Evolutionary conservation across 2,888 invertebrate genomes (phyloP).

Genomic region (Synanthedon vespiformis): DNA sequence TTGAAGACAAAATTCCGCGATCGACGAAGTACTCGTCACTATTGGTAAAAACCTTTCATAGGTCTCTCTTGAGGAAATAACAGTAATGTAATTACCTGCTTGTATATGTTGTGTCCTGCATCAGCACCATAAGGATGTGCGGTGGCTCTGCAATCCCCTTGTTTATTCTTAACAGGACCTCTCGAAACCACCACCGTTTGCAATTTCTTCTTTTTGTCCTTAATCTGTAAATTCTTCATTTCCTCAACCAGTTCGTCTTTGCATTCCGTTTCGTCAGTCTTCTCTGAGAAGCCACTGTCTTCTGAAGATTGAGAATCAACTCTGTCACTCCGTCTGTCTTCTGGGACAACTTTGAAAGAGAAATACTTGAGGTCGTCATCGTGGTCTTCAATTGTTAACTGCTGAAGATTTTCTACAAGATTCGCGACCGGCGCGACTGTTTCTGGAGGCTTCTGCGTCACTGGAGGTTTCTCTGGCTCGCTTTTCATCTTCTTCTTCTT

Average conservation of each 20-base stretch:
- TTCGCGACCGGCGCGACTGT: constrained; percentile 17
- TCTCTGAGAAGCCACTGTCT: constrained; percentile 49
- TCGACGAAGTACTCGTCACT: too few species aligned
- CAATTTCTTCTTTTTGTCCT: constrained; percentile 18
- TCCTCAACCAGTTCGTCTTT: constrained; percentile 9
- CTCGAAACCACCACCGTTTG: constrained; percentile 23
- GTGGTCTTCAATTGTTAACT: constrained; percentile 20
- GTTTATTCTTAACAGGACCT: constrained; percentile 16
- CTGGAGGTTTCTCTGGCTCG: constrained; percentile 14
- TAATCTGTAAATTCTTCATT: constrained; percentile 15
- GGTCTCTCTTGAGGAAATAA: too few species aligned
- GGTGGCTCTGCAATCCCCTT: constrained; percentile 2
- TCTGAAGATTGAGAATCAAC: constrained; percentile 44
- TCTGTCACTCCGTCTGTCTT: constrained; percentile 24
- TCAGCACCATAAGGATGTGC: constrained; percentile 12
- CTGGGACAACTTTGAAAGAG: constrained; percentile 29
- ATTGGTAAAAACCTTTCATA: too few species aligned
- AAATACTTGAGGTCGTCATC: constrained; percentile 35
- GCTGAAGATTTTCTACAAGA: constrained; percentile 26
- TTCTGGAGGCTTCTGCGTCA: constrained; percentile 8
- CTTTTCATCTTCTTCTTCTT: constrained; percentile 18
- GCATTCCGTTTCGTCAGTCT: constrained; percentile 14
- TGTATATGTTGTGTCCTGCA: constrained; percentile 6
- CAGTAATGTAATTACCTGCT: constrained; percentile 11
- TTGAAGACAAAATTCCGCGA: too few species aligned